Conservation (phyloP, 2,113 vertebrate genomes). For the Gyps fulvus region DNA sequence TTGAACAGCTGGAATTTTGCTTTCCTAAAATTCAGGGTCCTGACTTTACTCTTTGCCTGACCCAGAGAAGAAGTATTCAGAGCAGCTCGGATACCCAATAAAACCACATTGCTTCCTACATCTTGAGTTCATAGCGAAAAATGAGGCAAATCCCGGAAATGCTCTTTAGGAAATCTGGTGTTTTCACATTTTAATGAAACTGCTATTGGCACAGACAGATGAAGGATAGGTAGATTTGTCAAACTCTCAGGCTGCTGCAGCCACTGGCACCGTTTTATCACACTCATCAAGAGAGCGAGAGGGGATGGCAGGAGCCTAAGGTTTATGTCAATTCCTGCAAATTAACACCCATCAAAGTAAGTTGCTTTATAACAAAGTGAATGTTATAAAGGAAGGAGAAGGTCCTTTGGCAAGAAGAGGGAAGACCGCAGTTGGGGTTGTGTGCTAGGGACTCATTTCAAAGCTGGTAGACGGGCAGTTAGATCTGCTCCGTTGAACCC, state of each 20-base stretch:
- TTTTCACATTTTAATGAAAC: neutral
- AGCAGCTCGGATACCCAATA: neutral
- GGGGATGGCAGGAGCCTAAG: neutral
- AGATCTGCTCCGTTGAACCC: rapidly evolving
- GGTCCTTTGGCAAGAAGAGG: neutral
- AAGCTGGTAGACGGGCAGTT: neutral
- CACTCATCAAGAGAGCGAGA: neutral
- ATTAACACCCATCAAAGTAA: neutral
- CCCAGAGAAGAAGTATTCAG: neutral
- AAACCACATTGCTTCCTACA: neutral
- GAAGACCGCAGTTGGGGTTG: neutral
- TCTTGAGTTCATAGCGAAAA: neutral
- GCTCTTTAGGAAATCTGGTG: neutral
- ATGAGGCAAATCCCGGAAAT: neutral
- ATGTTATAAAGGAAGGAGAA: neutral
- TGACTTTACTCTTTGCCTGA: neutral
- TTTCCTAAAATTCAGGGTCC: neutral
- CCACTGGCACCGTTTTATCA: neutral
- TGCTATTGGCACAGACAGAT: neutral
- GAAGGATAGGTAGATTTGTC: neutral
- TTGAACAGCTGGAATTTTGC: neutral
- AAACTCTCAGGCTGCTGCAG: neutral
- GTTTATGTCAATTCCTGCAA: neutral
- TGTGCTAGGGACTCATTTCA: neutral
- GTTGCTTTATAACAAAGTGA: neutral